phyloP scores from a whole-genome alignment of 2,888 invertebrate genomes.

The Latrodectus hesperus region DNA sequence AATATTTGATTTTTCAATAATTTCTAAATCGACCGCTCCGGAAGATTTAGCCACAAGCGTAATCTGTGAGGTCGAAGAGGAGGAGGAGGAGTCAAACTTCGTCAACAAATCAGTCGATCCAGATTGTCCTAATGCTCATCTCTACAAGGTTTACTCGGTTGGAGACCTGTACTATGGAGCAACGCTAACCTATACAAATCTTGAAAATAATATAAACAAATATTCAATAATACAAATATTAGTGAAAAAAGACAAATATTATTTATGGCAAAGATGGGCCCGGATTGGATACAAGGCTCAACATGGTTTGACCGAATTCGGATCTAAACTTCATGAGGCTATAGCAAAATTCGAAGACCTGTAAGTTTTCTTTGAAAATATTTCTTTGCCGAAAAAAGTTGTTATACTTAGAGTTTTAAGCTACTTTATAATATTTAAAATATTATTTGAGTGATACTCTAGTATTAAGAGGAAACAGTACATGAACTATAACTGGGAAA shows the following conservation, averaged over 20 bases:
- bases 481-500: too few species aligned
- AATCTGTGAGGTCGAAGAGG: too few species aligned
- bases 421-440: too few species aligned
- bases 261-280: conserved; percentile 78
- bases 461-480: too few species aligned
- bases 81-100: too few species aligned
- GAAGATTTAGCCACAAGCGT: too few species aligned
- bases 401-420: too few species aligned
- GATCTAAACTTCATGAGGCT: conserved; percentile 75
- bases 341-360: conserved; percentile 76
- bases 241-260: conserved; percentile 74
- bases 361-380: conserved; percentile 72
- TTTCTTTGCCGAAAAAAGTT: neutral
- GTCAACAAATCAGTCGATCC: conserved; percentile 6
- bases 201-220: conserved; percentile 78
- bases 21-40: too few species aligned
- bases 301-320: conserved; percentile 74
- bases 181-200: conserved; percentile 78
- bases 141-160: conserved; percentile 68
- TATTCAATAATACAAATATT: conserved; percentile 77
- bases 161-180: conserved; percentile 76
- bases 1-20: too few species aligned
- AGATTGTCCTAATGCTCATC: conserved; percentile 1
- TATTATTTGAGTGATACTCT: too few species aligned
- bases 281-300: conserved; percentile 78